Evolutionary conservation across 1,140 invertebrate species (phyloP).

Genomic region (Drosophila sp.): DNA sequence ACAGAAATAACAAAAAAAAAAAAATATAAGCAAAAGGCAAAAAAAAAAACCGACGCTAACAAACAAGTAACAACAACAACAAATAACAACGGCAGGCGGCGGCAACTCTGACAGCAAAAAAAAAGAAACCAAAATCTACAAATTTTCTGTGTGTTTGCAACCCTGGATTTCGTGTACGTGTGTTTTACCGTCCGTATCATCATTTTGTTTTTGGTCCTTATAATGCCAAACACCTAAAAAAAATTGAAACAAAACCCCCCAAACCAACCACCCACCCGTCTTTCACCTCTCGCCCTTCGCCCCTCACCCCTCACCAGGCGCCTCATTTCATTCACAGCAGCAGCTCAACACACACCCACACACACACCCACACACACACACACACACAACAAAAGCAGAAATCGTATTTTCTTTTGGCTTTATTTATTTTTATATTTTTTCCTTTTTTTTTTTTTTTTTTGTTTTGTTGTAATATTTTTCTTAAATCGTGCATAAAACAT

Average conservation of each 20-base stretch:
- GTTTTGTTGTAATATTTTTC: slow-evolving; percentile 41
- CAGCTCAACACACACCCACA: slow-evolving; percentile 13
- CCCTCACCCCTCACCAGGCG: slow-evolving; percentile 24
- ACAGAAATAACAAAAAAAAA: slow-evolving; percentile 37
- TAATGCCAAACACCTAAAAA: slow-evolving; percentile 21
- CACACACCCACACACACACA: slow-evolving; percentile 26
- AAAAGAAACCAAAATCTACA: slow-evolving; percentile 37
- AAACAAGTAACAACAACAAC: slow-evolving; percentile 24
- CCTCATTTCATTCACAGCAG: slow-evolving; percentile 53
- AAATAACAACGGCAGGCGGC: slow-evolving; percentile 29
- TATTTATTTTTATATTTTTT: slow-evolving; percentile 50
- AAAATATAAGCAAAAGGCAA: slow-evolving; percentile 2
- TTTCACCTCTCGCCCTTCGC: slow-evolving; percentile 26
- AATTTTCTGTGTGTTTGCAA: slow-evolving; percentile 81
- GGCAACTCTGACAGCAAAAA: slow-evolving; percentile 33
- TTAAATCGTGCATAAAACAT: slow-evolving; percentile 65
- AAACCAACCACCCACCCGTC: slow-evolving; percentile 28
- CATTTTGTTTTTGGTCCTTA: slow-evolving; percentile 71
- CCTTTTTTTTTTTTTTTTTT: slow-evolving; percentile 29
- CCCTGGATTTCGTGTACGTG: slow-evolving; percentile 83
- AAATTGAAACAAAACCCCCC: slow-evolving; percentile 55
- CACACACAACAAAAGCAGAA: slow-evolving; percentile 44
- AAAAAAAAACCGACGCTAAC: neutral
- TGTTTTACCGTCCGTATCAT: slow-evolving; percentile 47
- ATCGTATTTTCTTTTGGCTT: slow-evolving; percentile 58